Evolutionary conservation across 2,113 vertebrate species (phyloP).

Genomic region (Paedocypris sp.): DNA sequence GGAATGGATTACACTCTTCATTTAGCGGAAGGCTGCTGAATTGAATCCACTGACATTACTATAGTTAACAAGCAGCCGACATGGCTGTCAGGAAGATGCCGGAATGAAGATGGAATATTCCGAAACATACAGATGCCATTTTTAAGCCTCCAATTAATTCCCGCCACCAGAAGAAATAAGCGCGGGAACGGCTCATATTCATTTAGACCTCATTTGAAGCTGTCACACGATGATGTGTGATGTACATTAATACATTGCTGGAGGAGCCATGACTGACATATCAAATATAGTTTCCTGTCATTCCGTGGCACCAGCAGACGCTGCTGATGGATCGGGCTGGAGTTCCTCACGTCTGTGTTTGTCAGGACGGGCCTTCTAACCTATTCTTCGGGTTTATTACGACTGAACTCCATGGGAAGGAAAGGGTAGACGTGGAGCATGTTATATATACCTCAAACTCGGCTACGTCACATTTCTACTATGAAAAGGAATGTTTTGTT

Average conservation of each 20-base stretch:
- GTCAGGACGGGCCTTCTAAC: too few relatives aligned
- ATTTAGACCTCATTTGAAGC: constrained; percentile 44
- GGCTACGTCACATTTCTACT: too few relatives aligned
- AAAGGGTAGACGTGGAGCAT: too few relatives aligned
- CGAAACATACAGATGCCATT: constrained; percentile 57
- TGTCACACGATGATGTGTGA: constrained; percentile 44
- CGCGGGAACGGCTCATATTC: constrained; percentile 43
- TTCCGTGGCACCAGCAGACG: constrained; percentile 18
- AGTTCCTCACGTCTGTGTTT: too few relatives aligned
- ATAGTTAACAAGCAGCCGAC: constrained; percentile 32
- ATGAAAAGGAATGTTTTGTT: too few relatives aligned
- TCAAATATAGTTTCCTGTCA: constrained; percentile 42
- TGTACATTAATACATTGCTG: constrained; percentile 45
- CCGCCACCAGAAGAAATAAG: constrained; percentile 38
- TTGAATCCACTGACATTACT: constrained; percentile 44
- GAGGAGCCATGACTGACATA: constrained; percentile 35
- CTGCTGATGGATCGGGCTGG: not conserved
- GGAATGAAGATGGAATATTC: constrained; percentile 50
- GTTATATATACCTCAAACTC: too few relatives aligned
- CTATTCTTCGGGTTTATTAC: too few relatives aligned
- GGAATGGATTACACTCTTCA: constrained; percentile 48
- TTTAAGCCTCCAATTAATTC: constrained; percentile 41
- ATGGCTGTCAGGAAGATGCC: constrained; percentile 26
- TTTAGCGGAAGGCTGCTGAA: constrained; percentile 47
- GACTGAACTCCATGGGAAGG: too few relatives aligned